Evolutionary conservation across 2,113 vertebrate genomes (phyloP), one percentile per base, ranked within the genome.

Genomic region (Paramisgurnus dabryanus): DNA sequence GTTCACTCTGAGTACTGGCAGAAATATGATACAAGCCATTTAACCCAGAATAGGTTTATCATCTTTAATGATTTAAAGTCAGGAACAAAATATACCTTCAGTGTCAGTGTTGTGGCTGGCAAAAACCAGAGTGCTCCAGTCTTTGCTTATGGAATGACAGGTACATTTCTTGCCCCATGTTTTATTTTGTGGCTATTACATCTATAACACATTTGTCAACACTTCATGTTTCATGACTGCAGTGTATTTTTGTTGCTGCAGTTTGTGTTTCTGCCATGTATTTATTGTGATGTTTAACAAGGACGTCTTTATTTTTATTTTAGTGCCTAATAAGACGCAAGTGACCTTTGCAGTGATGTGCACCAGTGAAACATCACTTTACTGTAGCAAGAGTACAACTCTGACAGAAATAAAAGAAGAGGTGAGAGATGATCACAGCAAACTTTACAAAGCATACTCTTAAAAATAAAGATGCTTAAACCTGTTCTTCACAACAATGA

Each of bases 341-440:
- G 4, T 84, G 58, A 55, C 8, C 18, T 6, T 84, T 22, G 2
- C 12, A 9, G 45, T 84, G 83, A 4, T 81, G 74, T 84, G 83
- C 34, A 72, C 78, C 6, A 71, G 72, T 39, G 0, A 18, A 17
- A 67, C 1, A 0, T 0, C 0, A 0, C 67, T 67, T 58, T 3
- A 67, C 7, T 84, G 82, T 57, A n/a, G 0, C 7, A 1, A 13
- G 0, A 4, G 0, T 10, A 0, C 0, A 5, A 22, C 58, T 64
- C 4, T 34, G 27, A 3, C 1, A 34, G 0, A 17, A 0, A 0
- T 0, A 0, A 9, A 0, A 4, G 0, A 2, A 0, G 0, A 17
- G 66, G 82, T 83, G 9, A 71, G 41, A 11, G 13, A 43, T 43
- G 0, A 58, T 39, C 53, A 67, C n/a, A 22, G 34, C 68, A n/a